Evolutionary conservation across 2,888 invertebrate genomes (phyloP).

Genomic region (Trissolcus brochymenae): DNA sequence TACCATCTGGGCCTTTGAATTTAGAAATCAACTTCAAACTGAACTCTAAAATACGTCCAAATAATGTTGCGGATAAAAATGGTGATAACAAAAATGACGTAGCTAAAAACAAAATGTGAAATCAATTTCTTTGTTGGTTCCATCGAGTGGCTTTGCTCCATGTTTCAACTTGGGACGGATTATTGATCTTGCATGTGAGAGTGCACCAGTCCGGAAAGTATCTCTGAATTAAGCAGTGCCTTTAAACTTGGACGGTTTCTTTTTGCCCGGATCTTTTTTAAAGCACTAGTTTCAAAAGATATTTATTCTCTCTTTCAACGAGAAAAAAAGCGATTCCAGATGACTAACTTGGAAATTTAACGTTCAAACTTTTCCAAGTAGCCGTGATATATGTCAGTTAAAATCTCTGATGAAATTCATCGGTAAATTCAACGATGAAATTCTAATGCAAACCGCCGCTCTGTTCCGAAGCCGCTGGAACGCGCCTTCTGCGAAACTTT

Average conservation of each 20-base stretch:
- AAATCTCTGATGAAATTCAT: slow-evolving; percentile 6
- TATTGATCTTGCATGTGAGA: slow-evolving; percentile 31
- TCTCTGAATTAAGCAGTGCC: slow-evolving; percentile 27
- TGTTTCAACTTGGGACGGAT: slow-evolving; percentile 5
- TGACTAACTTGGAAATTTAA: slow-evolving; percentile 29
- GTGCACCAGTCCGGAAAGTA: slow-evolving; percentile 4
- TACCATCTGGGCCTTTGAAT: too few species aligned
- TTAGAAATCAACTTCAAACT: too few species aligned
- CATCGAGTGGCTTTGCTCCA: background rate
- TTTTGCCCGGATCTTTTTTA: slow-evolving; percentile 30
- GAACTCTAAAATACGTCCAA: too few species aligned
- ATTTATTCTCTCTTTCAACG: slow-evolving; percentile 18
- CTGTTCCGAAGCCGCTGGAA: background rate
- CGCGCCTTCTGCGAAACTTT: too few species aligned
- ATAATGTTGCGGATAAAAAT: too few species aligned
- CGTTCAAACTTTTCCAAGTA: slow-evolving; percentile 11
- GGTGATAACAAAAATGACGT: too few species aligned
- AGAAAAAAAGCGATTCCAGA: slow-evolving; percentile 7
- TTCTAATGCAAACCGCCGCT: background rate
- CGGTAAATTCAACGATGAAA: slow-evolving; percentile 3
- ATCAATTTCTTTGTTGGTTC: background rate
- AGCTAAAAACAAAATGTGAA: too few species aligned
- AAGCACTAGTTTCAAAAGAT: slow-evolving; percentile 26
- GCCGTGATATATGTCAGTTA: background rate
- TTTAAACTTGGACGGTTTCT: slow-evolving; percentile 21